Evolutionary conservation across 1,140 invertebrate genomes (phyloP), one percentile per base, ranked within the genome.

Genomic region (Gonioctena quinquepunctata): DNA sequence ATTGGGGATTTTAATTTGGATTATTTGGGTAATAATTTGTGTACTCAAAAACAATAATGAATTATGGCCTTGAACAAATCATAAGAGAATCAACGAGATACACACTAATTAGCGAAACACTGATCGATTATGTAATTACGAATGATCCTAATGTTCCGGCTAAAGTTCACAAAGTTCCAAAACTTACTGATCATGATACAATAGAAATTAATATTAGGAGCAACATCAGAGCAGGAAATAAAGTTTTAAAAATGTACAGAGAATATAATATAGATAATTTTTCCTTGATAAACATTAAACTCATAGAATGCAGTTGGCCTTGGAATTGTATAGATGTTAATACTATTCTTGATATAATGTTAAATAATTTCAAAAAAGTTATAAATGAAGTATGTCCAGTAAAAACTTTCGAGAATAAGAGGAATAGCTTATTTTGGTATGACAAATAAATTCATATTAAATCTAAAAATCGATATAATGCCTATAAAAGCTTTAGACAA

Each of bases 401-500:
- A 33, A n/a, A n/a, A n/a, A n/a, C n/a, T n/a, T n/a, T n/a, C n/a
- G n/a, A n/a, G n/a, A n/a, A n/a, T n/a, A n/a, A n/a, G n/a, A n/a
- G n/a, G n/a, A n/a, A n/a, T n/a, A n/a, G n/a, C n/a, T n/a, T n/a
- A n/a, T n/a, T n/a, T n/a, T n/a, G n/a, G n/a, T n/a, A n/a, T n/a
- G n/a, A n/a, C n/a, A n/a, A n/a, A n/a, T n/a, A n/a, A n/a, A n/a
- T n/a, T n/a, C n/a, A n/a, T n/a, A n/a, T n/a, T n/a, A n/a, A n/a
- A n/a, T n/a, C n/a, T n/a, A n/a, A n/a, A n/a, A n/a, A n/a, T n/a
- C 18, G 1, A 56, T 56, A 49, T 49, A 56, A 21, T 18, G 54
- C 54, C 22, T 56, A 56, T 56, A 56, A 56, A 56, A 56, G 22
- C 21, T 56, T 56, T 19, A 18, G 54, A 21, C 54, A 56, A 22